These are phyloP conservation scores for Drosophila gaucha DNA, from an alignment of 2,888 invertebrate genomes.

Conservation along the genomic window DNA sequence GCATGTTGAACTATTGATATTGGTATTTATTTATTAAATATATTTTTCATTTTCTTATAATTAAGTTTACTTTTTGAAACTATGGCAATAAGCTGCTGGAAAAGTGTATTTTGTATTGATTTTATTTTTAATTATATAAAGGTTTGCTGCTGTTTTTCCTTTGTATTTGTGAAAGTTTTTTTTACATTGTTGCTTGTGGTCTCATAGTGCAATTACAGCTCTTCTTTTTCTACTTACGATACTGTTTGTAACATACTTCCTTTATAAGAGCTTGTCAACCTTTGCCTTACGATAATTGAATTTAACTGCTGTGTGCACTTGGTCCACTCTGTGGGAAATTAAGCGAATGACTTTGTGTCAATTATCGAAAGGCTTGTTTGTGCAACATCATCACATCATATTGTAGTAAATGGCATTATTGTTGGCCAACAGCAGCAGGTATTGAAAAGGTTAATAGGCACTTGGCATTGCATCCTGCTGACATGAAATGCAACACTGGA, in stretches of 20 bases:
- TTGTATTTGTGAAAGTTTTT: not conserved
- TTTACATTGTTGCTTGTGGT: not conserved
- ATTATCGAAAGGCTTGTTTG: conserved; percentile 23
- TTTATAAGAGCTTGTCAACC: conserved; percentile 33
- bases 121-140: too few relatives aligned
- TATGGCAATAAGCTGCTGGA: too few relatives aligned
- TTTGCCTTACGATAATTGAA: conserved; percentile 61
- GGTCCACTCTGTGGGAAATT: conserved; percentile 29
- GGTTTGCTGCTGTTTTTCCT: too few relatives aligned
- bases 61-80: not conserved
- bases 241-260: conserved; percentile 22
- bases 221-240: conserved; percentile 4
- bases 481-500: conserved; percentile 26
- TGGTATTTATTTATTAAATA: not conserved
- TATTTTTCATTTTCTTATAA: not conserved
- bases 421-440: conserved; percentile 19
- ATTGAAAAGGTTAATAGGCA: conserved; percentile 49
- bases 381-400: conserved; percentile 15
- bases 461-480: conserved; percentile 52
- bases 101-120: too few relatives aligned
- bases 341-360: conserved; percentile 40
- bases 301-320: conserved; percentile 24
- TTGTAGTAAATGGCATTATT: conserved; percentile 16
- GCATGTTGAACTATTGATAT: conserved; percentile 1
- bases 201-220: conserved; percentile 4